Conservation (phyloP, 2,797 vertebrate genomes). For the Amphiprion clarkii region DNA sequence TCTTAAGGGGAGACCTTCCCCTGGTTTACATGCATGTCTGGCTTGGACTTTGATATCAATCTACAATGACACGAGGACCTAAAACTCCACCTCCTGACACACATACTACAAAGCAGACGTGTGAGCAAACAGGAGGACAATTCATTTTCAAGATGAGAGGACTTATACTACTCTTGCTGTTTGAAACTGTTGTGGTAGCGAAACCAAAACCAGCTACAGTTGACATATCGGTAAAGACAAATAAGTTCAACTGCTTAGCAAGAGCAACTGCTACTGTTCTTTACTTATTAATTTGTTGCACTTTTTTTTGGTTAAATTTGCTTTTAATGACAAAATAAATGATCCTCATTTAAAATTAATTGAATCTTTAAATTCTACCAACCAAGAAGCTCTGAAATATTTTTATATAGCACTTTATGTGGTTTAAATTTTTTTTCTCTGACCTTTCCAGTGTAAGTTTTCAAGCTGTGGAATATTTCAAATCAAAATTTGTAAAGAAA, state of each 20-base stretch:
- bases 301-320: neutral
- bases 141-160: slow-evolving; percentile 41
- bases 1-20: too few relatives aligned
- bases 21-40: too few relatives aligned
- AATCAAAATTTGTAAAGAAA: too few relatives aligned
- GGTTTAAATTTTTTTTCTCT: too few relatives aligned
- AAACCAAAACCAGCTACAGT: rapidly evolving
- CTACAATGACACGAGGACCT: neutral
- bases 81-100: slow-evolving; percentile 9
- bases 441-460: too few relatives aligned
- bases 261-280: neutral
- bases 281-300: neutral
- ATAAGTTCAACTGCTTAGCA: neutral
- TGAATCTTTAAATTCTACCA: too few relatives aligned
- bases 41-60: slow-evolving; percentile 29
- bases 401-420: too few relatives aligned
- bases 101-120: slow-evolving; percentile 11
- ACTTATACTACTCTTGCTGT: slow-evolving; percentile 5
- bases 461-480: too few relatives aligned
- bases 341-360: too few relatives aligned
- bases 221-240: neutral
- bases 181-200: neutral
- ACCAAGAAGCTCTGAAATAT: too few relatives aligned
- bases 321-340: neutral
- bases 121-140: neutral